Evolutionary conservation across 2,113 vertebrate species (phyloP).

Genomic region (Dicrurus megarhynchus): DNA sequence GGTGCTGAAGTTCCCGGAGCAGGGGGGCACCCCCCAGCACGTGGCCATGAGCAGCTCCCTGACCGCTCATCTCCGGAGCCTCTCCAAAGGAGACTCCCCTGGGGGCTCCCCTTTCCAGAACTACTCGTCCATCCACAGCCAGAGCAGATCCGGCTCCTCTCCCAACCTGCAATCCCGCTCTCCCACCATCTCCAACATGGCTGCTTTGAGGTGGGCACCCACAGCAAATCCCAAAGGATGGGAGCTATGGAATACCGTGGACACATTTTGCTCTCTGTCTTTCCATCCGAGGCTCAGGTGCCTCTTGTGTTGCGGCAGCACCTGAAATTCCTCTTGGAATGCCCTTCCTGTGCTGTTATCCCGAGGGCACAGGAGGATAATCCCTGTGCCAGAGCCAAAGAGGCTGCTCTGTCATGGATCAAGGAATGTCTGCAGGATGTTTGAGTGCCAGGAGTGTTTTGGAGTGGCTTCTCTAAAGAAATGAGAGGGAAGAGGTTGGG

Average conservation of each 20-base stretch:
- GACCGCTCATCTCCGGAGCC: constrained; percentile 83
- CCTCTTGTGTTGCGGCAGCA: neutral
- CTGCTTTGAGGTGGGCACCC: constrained; percentile 83
- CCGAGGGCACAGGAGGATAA: neutral
- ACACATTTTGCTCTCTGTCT: neutral
- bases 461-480: neutral
- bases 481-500: neutral
- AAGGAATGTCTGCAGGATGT: neutral
- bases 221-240: neutral
- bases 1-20: constrained; percentile 85
- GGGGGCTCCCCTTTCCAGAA: constrained; percentile 88
- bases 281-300: neutral
- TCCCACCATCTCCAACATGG: constrained; percentile 94
- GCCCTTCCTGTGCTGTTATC: neutral
- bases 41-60: constrained; percentile 79
- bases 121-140: constrained; percentile 85
- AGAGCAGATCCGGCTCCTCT: constrained; percentile 82
- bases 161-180: constrained; percentile 86
- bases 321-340: neutral
- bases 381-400: neutral
- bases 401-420: neutral
- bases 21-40: constrained; percentile 75
- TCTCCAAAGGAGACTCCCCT: constrained; percentile 87
- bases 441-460: neutral
- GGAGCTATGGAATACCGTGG: rapidly evolving